phyloP scores from a whole-genome alignment of 2,113 vertebrate genomes.

The Mormyrus lacerda region DNA sequence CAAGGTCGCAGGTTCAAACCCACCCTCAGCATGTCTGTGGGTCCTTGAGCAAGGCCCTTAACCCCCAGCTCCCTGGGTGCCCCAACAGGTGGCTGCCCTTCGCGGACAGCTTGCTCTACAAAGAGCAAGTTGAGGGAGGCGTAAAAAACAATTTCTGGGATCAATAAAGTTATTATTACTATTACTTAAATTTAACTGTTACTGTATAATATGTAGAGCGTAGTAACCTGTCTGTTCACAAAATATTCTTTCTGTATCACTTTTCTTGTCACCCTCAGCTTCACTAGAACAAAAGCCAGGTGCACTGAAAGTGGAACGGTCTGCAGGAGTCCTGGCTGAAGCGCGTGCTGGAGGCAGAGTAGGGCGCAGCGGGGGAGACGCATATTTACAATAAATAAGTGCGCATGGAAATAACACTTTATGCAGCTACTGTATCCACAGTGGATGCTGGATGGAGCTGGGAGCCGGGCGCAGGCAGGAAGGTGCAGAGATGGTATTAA shows the following conservation, averaged over 20 bases:
- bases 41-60: too few relatives aligned
- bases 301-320: background rate
- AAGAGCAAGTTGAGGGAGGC: too few relatives aligned
- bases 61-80: too few relatives aligned
- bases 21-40: too few relatives aligned
- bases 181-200: background rate
- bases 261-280: background rate
- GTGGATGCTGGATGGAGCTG: background rate
- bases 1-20: too few relatives aligned
- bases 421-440: background rate
- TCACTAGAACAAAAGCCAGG: background rate
- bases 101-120: too few relatives aligned
- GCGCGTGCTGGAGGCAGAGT: background rate
- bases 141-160: too few relatives aligned
- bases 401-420: background rate
- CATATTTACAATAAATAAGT: background rate
- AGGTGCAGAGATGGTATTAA: background rate
- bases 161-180: background rate
- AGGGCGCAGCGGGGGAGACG: background rate
- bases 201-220: background rate
- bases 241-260: background rate
- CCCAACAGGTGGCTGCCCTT: too few relatives aligned
- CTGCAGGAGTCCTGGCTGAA: background rate
- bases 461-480: background rate
- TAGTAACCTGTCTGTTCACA: background rate